phyloP scores from a whole-genome alignment of 2,797 vertebrate species.

The Propithecus perrieri region DNA sequence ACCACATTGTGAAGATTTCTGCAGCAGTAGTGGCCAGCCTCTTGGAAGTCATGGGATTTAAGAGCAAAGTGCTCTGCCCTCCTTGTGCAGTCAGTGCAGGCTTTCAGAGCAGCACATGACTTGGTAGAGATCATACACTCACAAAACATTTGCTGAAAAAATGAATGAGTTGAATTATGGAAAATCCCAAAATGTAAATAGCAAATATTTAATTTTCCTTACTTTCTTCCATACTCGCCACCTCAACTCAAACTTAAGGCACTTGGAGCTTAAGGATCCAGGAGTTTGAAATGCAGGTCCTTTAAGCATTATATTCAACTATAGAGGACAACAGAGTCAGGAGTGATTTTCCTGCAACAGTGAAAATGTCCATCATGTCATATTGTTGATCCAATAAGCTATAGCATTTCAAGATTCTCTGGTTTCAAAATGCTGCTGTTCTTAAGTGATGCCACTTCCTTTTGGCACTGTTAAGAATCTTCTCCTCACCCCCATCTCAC shows the following conservation, averaged over 20 bases:
- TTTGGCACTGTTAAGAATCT: conserved; percentile 59
- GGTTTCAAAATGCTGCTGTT: conserved; percentile 67
- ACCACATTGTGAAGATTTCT: not conserved
- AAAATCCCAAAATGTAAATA: not conserved
- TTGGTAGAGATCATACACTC: not conserved
- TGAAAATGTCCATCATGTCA: not conserved
- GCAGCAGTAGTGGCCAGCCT: not conserved
- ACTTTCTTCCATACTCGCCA: not conserved
- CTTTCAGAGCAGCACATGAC: not conserved
- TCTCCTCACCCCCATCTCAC: not conserved
- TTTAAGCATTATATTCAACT: not conserved
- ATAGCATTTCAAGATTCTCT: conserved; percentile 45
- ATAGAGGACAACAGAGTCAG: not conserved
- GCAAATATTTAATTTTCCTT: not conserved
- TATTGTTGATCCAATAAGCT: not conserved
- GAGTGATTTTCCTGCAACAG: not conserved
- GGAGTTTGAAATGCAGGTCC: not conserved
- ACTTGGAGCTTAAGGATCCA: not conserved
- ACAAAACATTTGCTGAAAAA: not conserved
- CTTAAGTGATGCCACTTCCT: conserved; percentile 52
- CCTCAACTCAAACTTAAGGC: not conserved
- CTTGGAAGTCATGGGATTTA: not conserved
- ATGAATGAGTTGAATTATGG: not conserved
- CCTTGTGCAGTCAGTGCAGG: not conserved
- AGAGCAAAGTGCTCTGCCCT: not conserved